phyloP scores from a whole-genome alignment of 2,888 invertebrate genomes.

The Stenchaetothrips biformis region DNA sequence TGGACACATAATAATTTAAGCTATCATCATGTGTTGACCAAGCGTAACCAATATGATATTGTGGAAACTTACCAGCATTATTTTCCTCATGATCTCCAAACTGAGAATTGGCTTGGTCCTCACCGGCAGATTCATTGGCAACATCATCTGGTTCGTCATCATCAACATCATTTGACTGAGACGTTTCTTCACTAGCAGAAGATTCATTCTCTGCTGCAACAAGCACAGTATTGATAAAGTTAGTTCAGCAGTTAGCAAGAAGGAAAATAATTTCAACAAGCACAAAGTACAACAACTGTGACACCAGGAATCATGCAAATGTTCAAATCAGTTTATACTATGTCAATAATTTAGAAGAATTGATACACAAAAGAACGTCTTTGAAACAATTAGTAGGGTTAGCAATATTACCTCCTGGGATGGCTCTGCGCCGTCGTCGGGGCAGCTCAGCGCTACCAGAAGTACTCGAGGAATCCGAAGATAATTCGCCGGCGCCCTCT shows the following conservation, averaged over 20 bases:
- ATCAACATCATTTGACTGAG: no score
- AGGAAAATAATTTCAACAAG: not conserved
- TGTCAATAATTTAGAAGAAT: no score
- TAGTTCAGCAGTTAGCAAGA: not conserved
- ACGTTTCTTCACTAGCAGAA: no score
- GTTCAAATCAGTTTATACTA: no score
- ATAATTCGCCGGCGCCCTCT: not conserved
- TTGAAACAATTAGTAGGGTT: not conserved
- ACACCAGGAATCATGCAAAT: not conserved
- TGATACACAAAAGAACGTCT: not conserved
- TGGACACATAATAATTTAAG: not conserved
- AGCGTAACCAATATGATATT: no score
- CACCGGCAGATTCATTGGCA: no score
- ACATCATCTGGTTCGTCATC: no score
- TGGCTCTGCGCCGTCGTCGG: not conserved
- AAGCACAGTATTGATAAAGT: not conserved
- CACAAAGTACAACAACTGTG: not conserved
- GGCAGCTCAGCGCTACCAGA: not conserved
- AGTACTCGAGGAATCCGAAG: not conserved
- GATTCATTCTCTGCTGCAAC: no score
- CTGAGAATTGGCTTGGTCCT: no score
- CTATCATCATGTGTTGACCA: no score
- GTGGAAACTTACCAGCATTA: no score
- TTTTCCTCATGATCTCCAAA: no score
- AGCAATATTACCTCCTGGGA: not conserved